A percentile compares a stretch with the other conserved stretches of the same genome.
phyloP scores from a whole-genome alignment of 1,140 invertebrate genomes.

The Drosophila ironensis region DNA sequence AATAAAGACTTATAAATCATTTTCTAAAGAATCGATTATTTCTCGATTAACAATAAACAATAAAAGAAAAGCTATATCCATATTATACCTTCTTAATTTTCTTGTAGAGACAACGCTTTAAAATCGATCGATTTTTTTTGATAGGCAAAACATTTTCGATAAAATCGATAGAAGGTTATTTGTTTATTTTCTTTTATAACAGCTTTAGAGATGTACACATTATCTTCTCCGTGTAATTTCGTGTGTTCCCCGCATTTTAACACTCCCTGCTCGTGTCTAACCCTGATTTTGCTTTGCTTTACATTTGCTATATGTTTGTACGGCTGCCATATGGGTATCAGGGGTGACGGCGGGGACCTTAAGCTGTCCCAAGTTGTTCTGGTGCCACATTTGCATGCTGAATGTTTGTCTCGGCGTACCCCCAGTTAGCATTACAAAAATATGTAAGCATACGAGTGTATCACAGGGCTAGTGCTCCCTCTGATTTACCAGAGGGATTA shows the following conservation, averaged over 20 bases:
- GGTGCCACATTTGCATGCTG: constrained; percentile 10
- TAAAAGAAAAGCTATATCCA: too few species aligned
- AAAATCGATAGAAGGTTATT: too few species aligned
- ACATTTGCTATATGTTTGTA: constrained; percentile 3
- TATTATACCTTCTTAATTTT: too few species aligned
- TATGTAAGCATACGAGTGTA: not conserved
- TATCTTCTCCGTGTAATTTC: not conserved
- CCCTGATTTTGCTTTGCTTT: constrained; percentile 20
- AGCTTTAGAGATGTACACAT: too few species aligned
- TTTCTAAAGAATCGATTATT: too few species aligned
- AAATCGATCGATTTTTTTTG: too few species aligned
- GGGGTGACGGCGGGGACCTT: constrained; percentile 5
- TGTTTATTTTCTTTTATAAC: not conserved
- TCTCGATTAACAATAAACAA: too few species aligned
- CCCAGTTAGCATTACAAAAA: not conserved
- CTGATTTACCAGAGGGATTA: constrained; percentile 16
- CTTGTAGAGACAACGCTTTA: too few species aligned
- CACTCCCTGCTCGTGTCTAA: constrained; percentile 1
- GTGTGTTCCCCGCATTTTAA: not conserved
- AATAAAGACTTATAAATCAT: too few species aligned
- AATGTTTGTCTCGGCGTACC: not conserved
- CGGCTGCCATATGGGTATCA: not conserved
- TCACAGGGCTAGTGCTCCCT: constrained; percentile 18
- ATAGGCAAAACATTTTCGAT: too few species aligned
- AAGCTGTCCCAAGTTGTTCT: constrained; percentile 18